Evolutionary conservation across 2,888 invertebrate genomes (phyloP), one percentile per base, ranked within the genome.

Genomic region (Cerceris rybyensis): DNA sequence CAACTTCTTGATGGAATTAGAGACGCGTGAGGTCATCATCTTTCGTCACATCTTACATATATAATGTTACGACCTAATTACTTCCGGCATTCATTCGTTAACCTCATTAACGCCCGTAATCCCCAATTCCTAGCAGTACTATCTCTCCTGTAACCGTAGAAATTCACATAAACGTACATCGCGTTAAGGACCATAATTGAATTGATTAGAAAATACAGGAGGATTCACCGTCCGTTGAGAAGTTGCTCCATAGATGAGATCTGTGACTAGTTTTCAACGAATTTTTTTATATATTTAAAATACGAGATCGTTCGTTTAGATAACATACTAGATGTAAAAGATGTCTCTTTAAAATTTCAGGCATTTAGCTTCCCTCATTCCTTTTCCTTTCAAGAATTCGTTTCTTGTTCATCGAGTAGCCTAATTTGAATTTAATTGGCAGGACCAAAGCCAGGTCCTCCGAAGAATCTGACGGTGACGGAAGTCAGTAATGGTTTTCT

Each of bases 391-490:
- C 66, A 43, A 11, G 16, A 17, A 17, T 17, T 14, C 49, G 39
- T 50, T n/a, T 6, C 46, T 46, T 11, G 8, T 11, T 7, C 6
- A 50, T 50, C 50, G 50, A 50, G 50, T 50, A 13, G n/a, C 50
- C 50, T 50, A 50, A 50, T n/a, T 6, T 39, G 52, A 70, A 75
- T 66, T 72, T n/a, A 73, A 77, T 80, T 70, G 58, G 75, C 86
- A 98, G 98, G 98, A 93, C 98, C 98, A 75, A 96, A 96, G 93
- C 98, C 99, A 66, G 96, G 97, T 88, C 96, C 97, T 63, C 98
- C 98, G 43, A 95, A 96, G 85, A 98, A 98, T 93, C 94, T 98
- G 87, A 97, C 98, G 68, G 97, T 98, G 81, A 96, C 96, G 64
- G 97, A 98, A 93, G 96, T 97, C 84, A 96, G 96, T 92, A 97